Evolutionary conservation across 2,888 invertebrate species (phyloP), one percentile per base, ranked within the genome.

Genomic region (Cataglyphis albicans): DNA sequence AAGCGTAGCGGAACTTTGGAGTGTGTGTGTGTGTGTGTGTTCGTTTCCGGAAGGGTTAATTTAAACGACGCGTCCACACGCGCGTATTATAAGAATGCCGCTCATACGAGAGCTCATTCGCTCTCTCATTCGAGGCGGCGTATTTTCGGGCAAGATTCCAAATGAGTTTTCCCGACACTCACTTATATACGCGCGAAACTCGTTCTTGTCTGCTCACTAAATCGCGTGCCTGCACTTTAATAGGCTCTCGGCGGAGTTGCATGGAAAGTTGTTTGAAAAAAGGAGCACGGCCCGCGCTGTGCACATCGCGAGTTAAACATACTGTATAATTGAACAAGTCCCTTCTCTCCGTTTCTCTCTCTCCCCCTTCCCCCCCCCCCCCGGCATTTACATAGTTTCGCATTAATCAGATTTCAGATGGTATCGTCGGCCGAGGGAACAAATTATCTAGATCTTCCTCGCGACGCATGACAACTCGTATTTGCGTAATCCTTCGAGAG

Each of bases 201-300:
- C 86, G 88, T 84, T 84, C 85, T 83, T 86, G 84, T 82, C 85
- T 87, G 87, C 86, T 86, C 74, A 68, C 74, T 84, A 84, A 86
- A 90, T 90, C 90, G 90, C 90, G 89, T 89, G 90, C 87, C 85
- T 72, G 76, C 76, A 78, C 73, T 86, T 87, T 90, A 88, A 90
- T 90, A 89, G 90, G 82, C 75, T 83, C 86, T 65, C 86, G 84
- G 82, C 81, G 84, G 61, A 85, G 84, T 90, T 90, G 88, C 87
- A 88, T 84, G 86, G 82, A 82, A 88, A 89, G 87, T 86, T 87
- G 88, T 84, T 86, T 82, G 88, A 83, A 87, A 89, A 89, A 89
- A 87, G 84, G 67, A 63, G 81, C 70, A 80, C 70, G 44, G 78
- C 73, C 76, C 52, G 76, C 68, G 76, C 68, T 65, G 59, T 38